Percentiles rank a stretch among this genome's conserved stretches.
These are phyloP conservation scores for Halichoerus grypus DNA, from an alignment of 2,113 vertebrate genomes.

Conservation along the genomic window DNA sequence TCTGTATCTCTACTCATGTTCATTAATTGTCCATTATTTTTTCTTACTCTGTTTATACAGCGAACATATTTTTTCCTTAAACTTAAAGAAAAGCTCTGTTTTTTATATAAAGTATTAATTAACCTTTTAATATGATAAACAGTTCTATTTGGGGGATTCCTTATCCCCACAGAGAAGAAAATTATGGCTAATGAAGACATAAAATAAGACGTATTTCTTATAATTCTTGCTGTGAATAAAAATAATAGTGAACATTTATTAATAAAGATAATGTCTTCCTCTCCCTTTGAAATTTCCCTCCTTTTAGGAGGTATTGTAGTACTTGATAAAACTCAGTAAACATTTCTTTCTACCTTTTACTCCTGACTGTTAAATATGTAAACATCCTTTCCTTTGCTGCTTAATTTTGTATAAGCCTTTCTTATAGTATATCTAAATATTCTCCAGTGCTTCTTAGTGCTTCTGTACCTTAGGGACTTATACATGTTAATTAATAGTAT, in stretches of 20 bases:
- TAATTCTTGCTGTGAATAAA: slow-evolving; percentile 39
- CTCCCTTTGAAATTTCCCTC: background rate
- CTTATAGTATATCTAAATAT: slow-evolving; percentile 21
- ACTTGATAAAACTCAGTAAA: slow-evolving; percentile 35
- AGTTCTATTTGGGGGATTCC: background rate
- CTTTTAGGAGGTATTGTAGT: slow-evolving; percentile 3
- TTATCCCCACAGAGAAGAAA: slow-evolving; percentile 23
- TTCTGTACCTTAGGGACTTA: slow-evolving; percentile 30
- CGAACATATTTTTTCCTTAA: slow-evolving; percentile 1
- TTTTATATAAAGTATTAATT: slow-evolving; percentile 1
- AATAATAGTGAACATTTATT: slow-evolving; percentile 42
- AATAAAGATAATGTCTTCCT: slow-evolving; percentile 47
- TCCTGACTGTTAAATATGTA: slow-evolving; percentile 26
- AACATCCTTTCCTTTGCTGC: slow-evolving; percentile 54
- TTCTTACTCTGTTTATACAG: slow-evolving; percentile 15
- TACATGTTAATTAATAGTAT: background rate
- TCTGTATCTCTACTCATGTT: background rate
- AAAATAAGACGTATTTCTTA: background rate
- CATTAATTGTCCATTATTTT: slow-evolving; percentile 21
- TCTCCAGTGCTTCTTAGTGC: background rate
- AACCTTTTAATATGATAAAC: background rate
- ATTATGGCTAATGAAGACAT: background rate
- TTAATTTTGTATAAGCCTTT: slow-evolving; percentile 40
- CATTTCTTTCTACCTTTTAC: background rate
- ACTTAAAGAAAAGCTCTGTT: background rate